Base-by-base conservation (phyloP, 2,113 vertebrate species). In the Spea bombifrons region DNA sequence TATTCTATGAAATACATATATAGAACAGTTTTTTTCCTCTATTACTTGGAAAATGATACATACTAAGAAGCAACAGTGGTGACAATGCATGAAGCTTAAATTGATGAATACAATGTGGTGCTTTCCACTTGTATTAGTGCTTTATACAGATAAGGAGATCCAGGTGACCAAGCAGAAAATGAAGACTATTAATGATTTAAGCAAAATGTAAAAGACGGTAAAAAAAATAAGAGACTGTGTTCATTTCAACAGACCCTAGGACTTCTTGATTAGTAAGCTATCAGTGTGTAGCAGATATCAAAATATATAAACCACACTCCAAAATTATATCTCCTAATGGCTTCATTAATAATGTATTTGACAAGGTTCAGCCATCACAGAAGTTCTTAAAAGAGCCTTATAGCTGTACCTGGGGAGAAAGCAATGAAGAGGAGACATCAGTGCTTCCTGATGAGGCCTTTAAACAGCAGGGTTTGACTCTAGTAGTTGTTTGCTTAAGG, bases 201-300 rank as follows among this genome's bases (percentile, higher is more conserved):
- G 30, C 47, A 66, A 57, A 72, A 78, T 5, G 10, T 50, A 47
- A 81, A 52, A 79, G 63, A 79, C 75, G 72, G 61, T 64, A 57
- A 74, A 30, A 53, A 79, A 73, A 47, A 73, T 17, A 57, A 50
- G 55, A 55, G 49, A 48, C 17, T 79, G 59, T 79, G 53, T 47
- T 61, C 16, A 57, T 76, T 85, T 71, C 72, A 84, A 72, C 65
- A 59, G 7, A 82, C 63, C 3, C 68, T 43, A 71, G 49, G 77
- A 78, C 85, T 86, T 83, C 69, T 68, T 78, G 75, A 85, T 86
- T 83, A 83, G 81, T 87, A 80, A 57, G 57, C 63, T 76, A 84
- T 55, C 61, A 66, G 50, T 69, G 66, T 78, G 71, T 53, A 66
- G 69, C 81, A 83, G 82, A 57, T 84, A 83, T 73, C 80, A 86